Evolutionary conservation across 2,888 invertebrate genomes (phyloP).

Genomic region (Yponomeuta malinellus): DNA sequence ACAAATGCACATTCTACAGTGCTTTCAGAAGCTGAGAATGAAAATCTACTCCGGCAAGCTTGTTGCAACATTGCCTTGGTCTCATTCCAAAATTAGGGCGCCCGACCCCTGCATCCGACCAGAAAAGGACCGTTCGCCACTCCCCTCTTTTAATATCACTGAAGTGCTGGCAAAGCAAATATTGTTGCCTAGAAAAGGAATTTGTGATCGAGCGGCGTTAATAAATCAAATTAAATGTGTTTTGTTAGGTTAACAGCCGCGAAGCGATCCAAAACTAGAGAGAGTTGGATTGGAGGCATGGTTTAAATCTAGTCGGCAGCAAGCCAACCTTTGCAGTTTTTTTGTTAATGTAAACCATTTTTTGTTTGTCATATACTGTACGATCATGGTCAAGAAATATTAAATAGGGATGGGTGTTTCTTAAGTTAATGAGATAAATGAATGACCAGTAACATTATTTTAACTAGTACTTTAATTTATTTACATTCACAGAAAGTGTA

Average conservation of each 20-base stretch:
- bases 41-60: background rate
- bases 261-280: background rate
- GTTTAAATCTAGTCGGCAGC: too few species aligned
- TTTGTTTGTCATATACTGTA: too few species aligned
- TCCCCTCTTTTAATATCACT: conserved; percentile 13
- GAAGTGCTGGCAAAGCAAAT: background rate
- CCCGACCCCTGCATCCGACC: background rate
- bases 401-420: too few species aligned
- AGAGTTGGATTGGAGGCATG: background rate
- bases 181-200: background rate
- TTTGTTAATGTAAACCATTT: too few species aligned
- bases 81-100: conserved; percentile 10
- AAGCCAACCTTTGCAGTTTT: too few species aligned
- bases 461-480: too few species aligned
- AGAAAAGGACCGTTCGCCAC: background rate
- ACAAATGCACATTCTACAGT: too few species aligned
- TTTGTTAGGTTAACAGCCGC: background rate
- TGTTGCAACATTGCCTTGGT: conserved; percentile 1
- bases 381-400: too few species aligned
- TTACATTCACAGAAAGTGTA: too few species aligned
- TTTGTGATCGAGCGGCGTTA: background rate
- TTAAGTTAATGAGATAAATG: too few species aligned
- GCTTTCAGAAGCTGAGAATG: background rate
- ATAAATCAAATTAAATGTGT: background rate
- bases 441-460: too few species aligned